Conservation (phyloP, 2,888 invertebrate species). For the Ectemnius lituratus region DNA sequence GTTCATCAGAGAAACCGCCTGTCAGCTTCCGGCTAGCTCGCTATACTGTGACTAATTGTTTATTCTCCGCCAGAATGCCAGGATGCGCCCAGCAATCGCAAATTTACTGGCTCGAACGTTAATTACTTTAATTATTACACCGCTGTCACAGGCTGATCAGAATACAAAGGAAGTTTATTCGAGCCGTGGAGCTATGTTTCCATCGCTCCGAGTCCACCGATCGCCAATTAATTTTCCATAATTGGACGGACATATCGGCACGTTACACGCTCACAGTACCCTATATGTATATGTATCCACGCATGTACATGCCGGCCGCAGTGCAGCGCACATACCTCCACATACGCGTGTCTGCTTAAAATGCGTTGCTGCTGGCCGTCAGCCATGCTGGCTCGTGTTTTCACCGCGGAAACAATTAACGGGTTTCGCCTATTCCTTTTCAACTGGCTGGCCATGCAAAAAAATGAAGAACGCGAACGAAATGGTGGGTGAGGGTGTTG, state of each 20-base stretch:
- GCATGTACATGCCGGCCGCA: too few relatives aligned
- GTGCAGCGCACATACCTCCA: too few relatives aligned
- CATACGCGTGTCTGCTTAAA: conserved; percentile 42
- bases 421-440: conserved; percentile 69
- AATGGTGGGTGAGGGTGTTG: conserved; percentile 2
- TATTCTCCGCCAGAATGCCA: conserved; percentile 18
- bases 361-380: conserved; percentile 51
- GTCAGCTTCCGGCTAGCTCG: too few relatives aligned
- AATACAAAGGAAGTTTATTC: conserved; percentile 72
- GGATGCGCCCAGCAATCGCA: conserved; percentile 52
- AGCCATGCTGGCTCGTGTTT: conserved; percentile 61
- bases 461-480: conserved; percentile 22
- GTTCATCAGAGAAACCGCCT: too few relatives aligned
- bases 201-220: conserved; percentile 70
- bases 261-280: conserved; percentile 44
- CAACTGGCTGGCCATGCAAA: conserved; percentile 45
- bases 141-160: conserved; percentile 74
- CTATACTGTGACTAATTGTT: conserved; percentile 37
- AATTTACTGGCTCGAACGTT: conserved; percentile 71
- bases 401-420: conserved; percentile 71
- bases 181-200: conserved; percentile 63
- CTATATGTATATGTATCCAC: not conserved
- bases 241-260: conserved; percentile 72
- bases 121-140: conserved; percentile 77
- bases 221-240: conserved; percentile 78